Percentiles rank a stretch among this genome's conserved stretches.
Evolutionary conservation across 2,888 invertebrate species (phyloP).

Genomic region (Bugulina stolonifera): DNA sequence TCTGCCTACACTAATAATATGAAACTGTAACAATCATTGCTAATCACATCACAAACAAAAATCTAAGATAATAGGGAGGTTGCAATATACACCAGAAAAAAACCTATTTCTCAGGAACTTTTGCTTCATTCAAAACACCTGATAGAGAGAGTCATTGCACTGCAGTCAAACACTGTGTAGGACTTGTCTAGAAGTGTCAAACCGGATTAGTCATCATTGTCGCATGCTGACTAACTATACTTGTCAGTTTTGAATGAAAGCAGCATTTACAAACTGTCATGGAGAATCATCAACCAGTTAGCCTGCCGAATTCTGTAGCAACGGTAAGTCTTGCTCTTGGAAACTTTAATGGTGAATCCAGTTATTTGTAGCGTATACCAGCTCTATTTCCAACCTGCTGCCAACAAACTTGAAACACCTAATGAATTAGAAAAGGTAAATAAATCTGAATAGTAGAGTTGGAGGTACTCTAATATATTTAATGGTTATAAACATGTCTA

Average conservation of each 20-base stretch:
- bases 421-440: background rate
- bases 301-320: background rate
- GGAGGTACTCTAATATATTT: background rate
- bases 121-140: no score
- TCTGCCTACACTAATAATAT: background rate
- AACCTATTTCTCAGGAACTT: background rate
- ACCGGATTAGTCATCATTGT: background rate
- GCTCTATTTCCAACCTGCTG: background rate
- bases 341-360: no score
- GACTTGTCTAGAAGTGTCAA: background rate
- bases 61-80: background rate
- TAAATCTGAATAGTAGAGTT: background rate
- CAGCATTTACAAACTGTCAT: background rate
- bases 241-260: background rate
- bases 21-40: no score
- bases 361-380: no score
- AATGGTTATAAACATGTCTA: constrained; percentile 17
- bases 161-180: background rate
- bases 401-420: background rate
- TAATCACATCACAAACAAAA: background rate
- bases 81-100: background rate
- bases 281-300: constrained; percentile 15
- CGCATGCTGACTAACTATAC: background rate
- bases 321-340: background rate
- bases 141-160: background rate